Base-by-base conservation (phyloP, 2,797 vertebrate species). In the Silurus lanzhouensis region DNA sequence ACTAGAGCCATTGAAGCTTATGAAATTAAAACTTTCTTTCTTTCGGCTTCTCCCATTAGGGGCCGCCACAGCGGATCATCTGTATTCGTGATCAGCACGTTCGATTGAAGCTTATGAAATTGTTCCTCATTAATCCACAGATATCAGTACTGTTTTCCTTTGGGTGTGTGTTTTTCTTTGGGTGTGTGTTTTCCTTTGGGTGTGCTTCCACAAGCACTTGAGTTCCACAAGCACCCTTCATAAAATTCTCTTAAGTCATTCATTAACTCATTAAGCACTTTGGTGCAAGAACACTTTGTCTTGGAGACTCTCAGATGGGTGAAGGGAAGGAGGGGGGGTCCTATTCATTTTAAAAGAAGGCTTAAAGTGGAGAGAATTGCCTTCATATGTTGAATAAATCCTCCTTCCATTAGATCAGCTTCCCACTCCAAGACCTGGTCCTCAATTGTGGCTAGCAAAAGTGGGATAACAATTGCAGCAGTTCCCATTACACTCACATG, bases 401-500 rank as follows among this genome's bases (percentile, higher is more conserved):
- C 17, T 70, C 61, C 90, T 87, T 72, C 68, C 81, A 86, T 85
- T 75, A 20, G 83, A 90, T 82, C 84, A 87, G 17, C 87, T 91
- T 83, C 20, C 20, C 9, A 71, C 81, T 44, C 48, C 89, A 89
- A 91, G 91, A 90, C 91, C 55, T 67, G 85, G 90, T 46, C 91
- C 91, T 92, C 95, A 91, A 94, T 95, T 93, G 94, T 87, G 72
- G 57, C 88, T 90, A 90, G 92, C 92, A 91, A 91, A 85, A 86
- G 90, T 44, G 46, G 89, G 87, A 91, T 91, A 96, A 95, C 95
- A 96, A 92, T 92, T 90, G 91, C 89, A 89, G 88, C 15, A 92
- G 95, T 93, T 92, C 93, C 93, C 92, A 93, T 95, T 95, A 84
- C 48, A 63, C 93, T 92, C 92, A 92, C 92, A 94, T 93, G 91